Evolutionary conservation across 2,797 vertebrate genomes (phyloP), one percentile per base, ranked within the genome.

Genomic region (Myripristis jacobus): DNA sequence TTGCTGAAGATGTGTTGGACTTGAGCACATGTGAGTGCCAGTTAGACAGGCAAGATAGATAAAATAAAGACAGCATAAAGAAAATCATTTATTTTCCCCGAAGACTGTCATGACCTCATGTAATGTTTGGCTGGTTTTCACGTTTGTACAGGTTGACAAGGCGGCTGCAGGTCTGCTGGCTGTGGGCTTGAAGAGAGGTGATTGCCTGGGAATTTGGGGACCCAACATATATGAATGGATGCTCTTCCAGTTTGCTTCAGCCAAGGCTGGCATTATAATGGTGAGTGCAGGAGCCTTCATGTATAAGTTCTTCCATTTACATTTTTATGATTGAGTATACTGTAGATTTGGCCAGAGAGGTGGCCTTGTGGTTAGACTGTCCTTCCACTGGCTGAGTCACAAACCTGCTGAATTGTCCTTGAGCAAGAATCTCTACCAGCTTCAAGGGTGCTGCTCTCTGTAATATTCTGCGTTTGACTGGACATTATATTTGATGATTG

Each of bases 221-320:
- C 96, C 96, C 46, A 98, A 98, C 73, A 94, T 61, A 5, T 97
- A 96, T 0, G 95, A 96, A 3, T 98, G 97, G 96, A 91, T 96
- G 75, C 93, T 98, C 31, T 93, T 95, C 79, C 96, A 97, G 84
- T 94, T 95, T 84, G 96, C 97, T 24, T 89, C 96, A 0, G 96
- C 96, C 53, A 95, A 96, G 73, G 95, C 95, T 36, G 96, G 96
- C 81, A 96, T 98, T 53, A 92, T 98, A 79, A 80, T 96, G 95
- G 96, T 98, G 74, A 93, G 96, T 88, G 25, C 7, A 15, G 3
- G 27, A 66, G 3, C 0, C 38, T n/a, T n/a, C n/a, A n/a, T n/a
- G n/a, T n/a, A n/a, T n/a, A n/a, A n/a, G n/a, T n/a, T n/a, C n/a
- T n/a, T n/a, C n/a, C n/a, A n/a, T n/a, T n/a, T n/a, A n/a, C n/a